Evolutionary conservation across 1,140 invertebrate genomes (phyloP).

Genomic region (Drosophila triauraria): DNA sequence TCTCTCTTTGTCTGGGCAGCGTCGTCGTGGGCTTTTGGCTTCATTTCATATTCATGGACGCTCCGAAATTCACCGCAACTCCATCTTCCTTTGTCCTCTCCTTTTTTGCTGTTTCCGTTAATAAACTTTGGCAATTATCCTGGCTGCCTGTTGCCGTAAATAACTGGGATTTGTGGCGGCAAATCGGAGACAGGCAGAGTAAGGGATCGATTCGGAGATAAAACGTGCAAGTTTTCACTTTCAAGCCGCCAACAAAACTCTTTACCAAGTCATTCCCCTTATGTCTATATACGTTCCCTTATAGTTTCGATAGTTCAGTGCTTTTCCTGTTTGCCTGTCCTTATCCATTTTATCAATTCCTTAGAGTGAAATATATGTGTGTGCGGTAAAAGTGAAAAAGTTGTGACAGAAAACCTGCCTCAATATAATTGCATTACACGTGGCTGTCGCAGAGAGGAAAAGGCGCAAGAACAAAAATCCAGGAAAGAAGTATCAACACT

Average conservation of each 20-base stretch:
- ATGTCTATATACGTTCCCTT: conserved; percentile 11
- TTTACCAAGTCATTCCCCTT: conserved; percentile 7
- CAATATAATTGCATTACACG: conserved; percentile 80
- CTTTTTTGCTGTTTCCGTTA: conserved; percentile 58
- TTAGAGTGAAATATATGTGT: conserved; percentile 40
- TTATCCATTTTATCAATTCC: conserved; percentile 44
- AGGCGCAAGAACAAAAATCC: conserved; percentile 23
- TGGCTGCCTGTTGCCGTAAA: conserved; percentile 67
- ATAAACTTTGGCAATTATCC: conserved; percentile 81
- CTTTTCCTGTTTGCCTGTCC: conserved; percentile 17
- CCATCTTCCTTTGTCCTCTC: conserved; percentile 37
- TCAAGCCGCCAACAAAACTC: not conserved
- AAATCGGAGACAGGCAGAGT: not conserved
- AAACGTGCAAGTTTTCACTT: conserved; percentile 21
- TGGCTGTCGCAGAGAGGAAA: conserved; percentile 55
- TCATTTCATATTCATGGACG: conserved; percentile 79
- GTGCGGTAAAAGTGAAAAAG: conserved; percentile 60
- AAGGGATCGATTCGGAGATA: conserved; percentile 9
- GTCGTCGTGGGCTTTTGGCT: conserved; percentile 32
- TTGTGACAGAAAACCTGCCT: conserved; percentile 68
- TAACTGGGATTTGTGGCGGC: conserved; percentile 43
- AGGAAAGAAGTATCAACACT: conserved; percentile 1
- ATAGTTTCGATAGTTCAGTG: conserved; percentile 16
- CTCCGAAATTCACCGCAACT: conserved; percentile 63
- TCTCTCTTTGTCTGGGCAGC: conserved; percentile 13